Base-by-base conservation (phyloP, 2,888 invertebrate species). In the Eupithecia inturbata region DNA sequence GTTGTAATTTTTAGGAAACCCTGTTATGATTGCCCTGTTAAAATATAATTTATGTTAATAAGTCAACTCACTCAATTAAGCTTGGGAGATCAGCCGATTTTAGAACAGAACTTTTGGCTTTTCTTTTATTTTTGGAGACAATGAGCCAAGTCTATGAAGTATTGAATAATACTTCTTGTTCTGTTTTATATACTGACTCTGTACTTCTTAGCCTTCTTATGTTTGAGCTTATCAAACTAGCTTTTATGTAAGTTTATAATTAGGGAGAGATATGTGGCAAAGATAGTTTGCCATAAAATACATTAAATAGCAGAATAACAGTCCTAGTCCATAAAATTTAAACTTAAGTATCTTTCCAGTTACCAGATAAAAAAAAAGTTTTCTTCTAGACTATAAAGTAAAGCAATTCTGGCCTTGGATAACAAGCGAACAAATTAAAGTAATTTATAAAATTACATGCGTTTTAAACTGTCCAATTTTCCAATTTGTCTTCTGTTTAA, bases 381-480 rank as follows among this genome's bases (percentile, higher is more conserved):
- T 26, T 26, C 57, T 26, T 57, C 12, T 26, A 26, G 57, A 57
- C 12, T 14, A 12, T 57, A 26, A 57, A 26, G 10, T 26, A 4
- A 57, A 57, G 4, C 57, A 5, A 53, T 22, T 12, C 53, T 12
- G 53, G n/a, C 22, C 62, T 62, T 62, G 16, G 31, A n/a, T 64
- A 64, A 62, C 22, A 31, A 62, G 6, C 22, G 62, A 31, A 31
- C 33, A 64, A 76, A 76, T 78, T 76, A 74, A 73, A 53, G 41
- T 67, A 74, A 75, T 74, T 78, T 77, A 10, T 72, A 76, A 72
- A 72, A 31, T 76, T 73, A 72, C 74, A 72, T 74, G 74, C 72
- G 73, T 68, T 70, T 67, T 70, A 70, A 79, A 79, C 71, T 74
- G 77, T 39, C 71, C 81, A 80, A 79, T 81, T 72, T 78, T 78